These are phyloP conservation scores for Microctenopoma lineatum DNA, from an alignment of 2,797 vertebrate species.

Conservation along the genomic window DNA sequence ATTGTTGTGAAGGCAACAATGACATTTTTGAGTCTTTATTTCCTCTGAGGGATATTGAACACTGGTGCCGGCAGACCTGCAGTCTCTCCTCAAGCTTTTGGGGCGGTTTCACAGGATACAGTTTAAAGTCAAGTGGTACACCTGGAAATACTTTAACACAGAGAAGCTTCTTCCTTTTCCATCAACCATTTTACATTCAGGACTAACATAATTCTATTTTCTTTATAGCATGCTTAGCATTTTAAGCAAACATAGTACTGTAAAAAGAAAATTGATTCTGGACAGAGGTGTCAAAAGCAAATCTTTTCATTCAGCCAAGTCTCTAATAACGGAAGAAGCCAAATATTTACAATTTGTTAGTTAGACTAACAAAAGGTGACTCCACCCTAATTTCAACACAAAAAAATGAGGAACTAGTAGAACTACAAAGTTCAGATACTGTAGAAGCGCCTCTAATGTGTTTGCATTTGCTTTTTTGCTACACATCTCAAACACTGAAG, in stretches of 20 bases:
- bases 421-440: background rate
- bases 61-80: constrained; percentile 78
- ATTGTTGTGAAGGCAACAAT: constrained; percentile 34
- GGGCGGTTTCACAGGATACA: constrained; percentile 58
- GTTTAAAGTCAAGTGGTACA: constrained; percentile 37
- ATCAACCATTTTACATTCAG: constrained; percentile 31
- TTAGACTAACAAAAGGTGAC: background rate
- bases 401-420: background rate
- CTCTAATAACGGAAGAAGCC: background rate
- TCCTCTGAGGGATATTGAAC: constrained; percentile 69
- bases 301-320: background rate
- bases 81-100: constrained; percentile 76
- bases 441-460: background rate
- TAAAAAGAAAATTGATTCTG: constrained; percentile 10
- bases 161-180: constrained; percentile 30
- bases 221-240: background rate
- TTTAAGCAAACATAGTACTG: constrained; percentile 8
- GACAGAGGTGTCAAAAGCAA: background rate
- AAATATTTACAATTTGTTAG: background rate
- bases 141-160: background rate
- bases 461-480: background rate
- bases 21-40: constrained; percentile 60
- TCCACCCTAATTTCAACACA: background rate
- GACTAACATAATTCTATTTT: constrained; percentile 13
- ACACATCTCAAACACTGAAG: background rate